phyloP scores from a whole-genome alignment of 2,113 vertebrate species.

The Campylomormyrus numenius region DNA sequence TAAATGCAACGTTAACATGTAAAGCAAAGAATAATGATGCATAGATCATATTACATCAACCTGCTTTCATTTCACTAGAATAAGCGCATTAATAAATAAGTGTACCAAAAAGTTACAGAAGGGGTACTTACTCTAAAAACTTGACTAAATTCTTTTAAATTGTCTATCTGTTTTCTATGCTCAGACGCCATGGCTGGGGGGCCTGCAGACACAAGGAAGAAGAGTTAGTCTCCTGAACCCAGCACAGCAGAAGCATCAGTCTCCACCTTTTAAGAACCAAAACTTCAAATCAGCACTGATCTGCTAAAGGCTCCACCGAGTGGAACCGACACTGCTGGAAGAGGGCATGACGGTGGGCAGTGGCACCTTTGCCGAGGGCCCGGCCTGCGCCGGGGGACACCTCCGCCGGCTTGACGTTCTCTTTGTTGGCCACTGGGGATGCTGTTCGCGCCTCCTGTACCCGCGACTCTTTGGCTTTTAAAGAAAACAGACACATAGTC shows the following conservation, averaged over 20 bases:
- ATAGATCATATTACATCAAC: background rate
- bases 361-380: slow-evolving; percentile 84
- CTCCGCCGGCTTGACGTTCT: slow-evolving; percentile 81
- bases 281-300: background rate
- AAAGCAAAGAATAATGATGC: background rate
- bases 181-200: slow-evolving; percentile 80
- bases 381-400: slow-evolving; percentile 75
- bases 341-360: background rate
- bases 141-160: slow-evolving; percentile 98
- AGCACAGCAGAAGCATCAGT: background rate
- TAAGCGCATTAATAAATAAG: background rate
- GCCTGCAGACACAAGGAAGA: slow-evolving; percentile 57
- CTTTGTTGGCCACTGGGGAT: slow-evolving; percentile 81
- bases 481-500: slow-evolving; percentile 28
- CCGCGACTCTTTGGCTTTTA: slow-evolving; percentile 83
- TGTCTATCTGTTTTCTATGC: slow-evolving; percentile 96
- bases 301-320: background rate
- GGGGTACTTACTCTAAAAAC: slow-evolving; percentile 87
- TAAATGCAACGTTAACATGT: background rate
- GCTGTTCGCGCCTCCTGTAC: slow-evolving; percentile 88
- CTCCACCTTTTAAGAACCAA: background rate
- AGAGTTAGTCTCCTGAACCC: background rate
- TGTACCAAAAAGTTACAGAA: slow-evolving; percentile 21
- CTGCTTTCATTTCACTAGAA: background rate
- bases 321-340: background rate